Conservation (phyloP, 30 jellyfish, hydroid and myxozoan genomes). For the Hydractinia symbiolongicarpus region DNA sequence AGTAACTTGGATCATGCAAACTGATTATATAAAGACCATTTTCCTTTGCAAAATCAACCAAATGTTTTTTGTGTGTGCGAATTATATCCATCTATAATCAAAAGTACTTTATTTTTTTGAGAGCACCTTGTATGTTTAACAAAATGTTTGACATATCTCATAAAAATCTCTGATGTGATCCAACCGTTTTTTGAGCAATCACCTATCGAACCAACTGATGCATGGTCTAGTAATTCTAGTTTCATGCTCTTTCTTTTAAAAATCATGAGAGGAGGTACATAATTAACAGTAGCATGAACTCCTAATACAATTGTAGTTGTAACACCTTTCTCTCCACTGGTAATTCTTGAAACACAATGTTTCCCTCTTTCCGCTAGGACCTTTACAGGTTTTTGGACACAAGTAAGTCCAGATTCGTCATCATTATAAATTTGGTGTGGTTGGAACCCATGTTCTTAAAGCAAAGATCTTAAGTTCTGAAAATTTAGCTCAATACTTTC, state of each 20-base stretch:
- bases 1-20: slow-evolving; percentile 31
- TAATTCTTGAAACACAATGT: not conserved
- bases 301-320: slow-evolving; percentile 1
- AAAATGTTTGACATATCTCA: slow-evolving; percentile 26
- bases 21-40: slow-evolving; percentile 29
- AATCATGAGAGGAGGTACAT: slow-evolving; percentile 1
- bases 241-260: not conserved
- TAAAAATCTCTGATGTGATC: slow-evolving; percentile 20
- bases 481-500: too few species aligned
- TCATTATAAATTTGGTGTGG: slow-evolving; percentile 7
- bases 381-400: slow-evolving; percentile 16
- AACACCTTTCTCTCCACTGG: slow-evolving; percentile 10
- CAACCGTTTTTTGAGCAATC: slow-evolving; percentile 44
- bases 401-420: slow-evolving; percentile 10
- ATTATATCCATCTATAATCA: slow-evolving; percentile 34
- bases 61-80: slow-evolving; percentile 13
- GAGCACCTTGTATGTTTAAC: slow-evolving; percentile 23
- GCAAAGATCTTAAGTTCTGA: too few species aligned
- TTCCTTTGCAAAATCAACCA: slow-evolving; percentile 32
- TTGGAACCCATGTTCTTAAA: too few species aligned
- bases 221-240: slow-evolving; percentile 11
- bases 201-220: slow-evolving; percentile 25
- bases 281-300: not conserved
- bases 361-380: slow-evolving; percentile 13
- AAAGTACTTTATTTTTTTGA: not conserved